Base-by-base conservation (phyloP, 2,797 vertebrate species). In the Hypotaenidia philippensis region DNA sequence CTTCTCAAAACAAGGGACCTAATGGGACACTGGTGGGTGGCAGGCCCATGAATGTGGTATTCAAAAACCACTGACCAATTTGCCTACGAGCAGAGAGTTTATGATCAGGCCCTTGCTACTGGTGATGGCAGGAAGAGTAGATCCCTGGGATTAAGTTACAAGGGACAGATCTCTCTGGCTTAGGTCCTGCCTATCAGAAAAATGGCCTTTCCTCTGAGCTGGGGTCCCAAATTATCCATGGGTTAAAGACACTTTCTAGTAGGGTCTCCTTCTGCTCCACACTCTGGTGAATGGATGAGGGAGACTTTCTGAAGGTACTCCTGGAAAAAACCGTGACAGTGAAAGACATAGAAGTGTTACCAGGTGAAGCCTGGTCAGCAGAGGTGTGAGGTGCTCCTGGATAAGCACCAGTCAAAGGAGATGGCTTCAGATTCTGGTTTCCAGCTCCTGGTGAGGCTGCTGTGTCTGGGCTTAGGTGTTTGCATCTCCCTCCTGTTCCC, bases 391-490 rank as follows among this genome's bases (percentile, higher is more conserved):
- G 2, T 52, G 64, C 53, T 69, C 50, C 61, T 65, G 41, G 20
- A 78, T 38, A 87, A 80, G 11, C 22, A 9, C 5, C 4, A 0
- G 11, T 79, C 32, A 53, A 86, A 68, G 45, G 5, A 63, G 4
- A 36, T 31, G 6, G 57, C 29, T 89, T n/a, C 41, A 64, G 38
- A 15, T 60, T 75, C 61, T 69, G 53, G 3, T 81, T 93, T 91
- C 74, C 32, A 70, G 8, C 55, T 76, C 57, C 41, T 20, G 19
- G 44, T 61, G 60, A 80, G 68, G 20, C 47, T 89, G 66, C 52
- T 66, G 25, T 75, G 85, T 79, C 76, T 91, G 77, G 29, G 13
- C 11, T 76, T 63, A 78, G 44, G 49, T 52, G 40, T 84, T 88
- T 90, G 36, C 19, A 29, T 79, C 38, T 66, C 41, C 53, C 60